Evolutionary conservation across 2,797 vertebrate genomes (phyloP).

Genomic region (Aeoliscus strigatus): DNA sequence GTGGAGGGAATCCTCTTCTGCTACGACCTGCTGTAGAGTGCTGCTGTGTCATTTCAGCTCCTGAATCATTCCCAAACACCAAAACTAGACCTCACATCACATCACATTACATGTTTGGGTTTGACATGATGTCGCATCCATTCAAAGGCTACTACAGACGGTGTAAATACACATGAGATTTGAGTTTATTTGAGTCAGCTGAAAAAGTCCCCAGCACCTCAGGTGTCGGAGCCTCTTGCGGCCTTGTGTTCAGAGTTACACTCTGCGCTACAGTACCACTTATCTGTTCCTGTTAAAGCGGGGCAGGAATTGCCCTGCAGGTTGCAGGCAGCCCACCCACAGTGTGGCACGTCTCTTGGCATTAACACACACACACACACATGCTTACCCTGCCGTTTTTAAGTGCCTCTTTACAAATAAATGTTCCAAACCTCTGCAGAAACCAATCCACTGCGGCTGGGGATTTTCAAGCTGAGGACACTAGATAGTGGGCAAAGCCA

Average conservation of each 20-base stretch:
- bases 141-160: no score
- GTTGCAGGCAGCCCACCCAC: constrained; percentile 67
- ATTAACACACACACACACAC: constrained; percentile 40
- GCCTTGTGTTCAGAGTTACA: constrained; percentile 44
- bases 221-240: constrained; percentile 29
- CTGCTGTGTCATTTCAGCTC: no score
- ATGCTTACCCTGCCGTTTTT: constrained; percentile 53
- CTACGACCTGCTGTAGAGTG: no score
- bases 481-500: constrained; percentile 13
- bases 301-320: constrained; percentile 68
- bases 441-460: constrained; percentile 10
- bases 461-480: constrained; percentile 9
- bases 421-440: constrained; percentile 26
- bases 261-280: constrained; percentile 64
- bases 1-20: no score
- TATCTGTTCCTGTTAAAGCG: constrained; percentile 70
- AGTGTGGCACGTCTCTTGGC: constrained; percentile 59
- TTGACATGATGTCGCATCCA: no score
- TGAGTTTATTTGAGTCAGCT: constrained; percentile 43
- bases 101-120: no score
- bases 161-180: constrained; percentile 12
- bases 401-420: constrained; percentile 34
- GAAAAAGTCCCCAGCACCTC: constrained; percentile 32
- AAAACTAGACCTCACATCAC: no score
- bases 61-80: no score